Evolutionary conservation across 2,113 vertebrate genomes (phyloP).

Genomic region (Oncorhynchus nerka): DNA sequence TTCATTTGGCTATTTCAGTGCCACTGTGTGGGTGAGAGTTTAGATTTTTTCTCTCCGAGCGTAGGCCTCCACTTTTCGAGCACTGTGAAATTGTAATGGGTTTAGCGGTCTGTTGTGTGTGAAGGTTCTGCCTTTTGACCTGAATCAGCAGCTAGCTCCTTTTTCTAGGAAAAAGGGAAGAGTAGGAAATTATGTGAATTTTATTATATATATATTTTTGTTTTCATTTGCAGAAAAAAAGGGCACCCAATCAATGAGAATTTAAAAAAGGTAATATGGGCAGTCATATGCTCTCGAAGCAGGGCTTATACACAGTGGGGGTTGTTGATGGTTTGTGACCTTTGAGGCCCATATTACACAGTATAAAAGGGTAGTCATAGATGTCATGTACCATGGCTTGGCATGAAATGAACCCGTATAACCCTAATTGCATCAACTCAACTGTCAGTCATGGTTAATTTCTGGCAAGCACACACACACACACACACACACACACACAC

Average conservation of each 20-base stretch:
- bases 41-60: neutral
- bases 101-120: neutral
- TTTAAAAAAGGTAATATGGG: neutral
- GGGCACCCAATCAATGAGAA: neutral
- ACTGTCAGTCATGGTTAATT: no score
- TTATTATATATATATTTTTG: neutral
- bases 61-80: neutral
- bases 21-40: neutral
- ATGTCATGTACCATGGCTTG: no score
- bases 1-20: neutral
- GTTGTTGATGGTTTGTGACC: neutral
- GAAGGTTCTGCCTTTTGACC: conserved; percentile 13
- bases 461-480: no score
- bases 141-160: neutral
- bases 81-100: neutral
- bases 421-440: no score
- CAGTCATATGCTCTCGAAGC: neutral
- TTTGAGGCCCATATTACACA: neutral
- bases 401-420: no score
- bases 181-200: conserved; percentile 19
- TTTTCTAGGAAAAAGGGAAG: neutral
- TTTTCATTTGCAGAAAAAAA: conserved; percentile 13
- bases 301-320: neutral
- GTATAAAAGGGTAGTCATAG: no score
- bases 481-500: no score